Percentiles rank a stretch among this genome's conserved stretches.
phyloP scores from a whole-genome alignment of 2,888 invertebrate species.

The Ectemnius continuus region DNA sequence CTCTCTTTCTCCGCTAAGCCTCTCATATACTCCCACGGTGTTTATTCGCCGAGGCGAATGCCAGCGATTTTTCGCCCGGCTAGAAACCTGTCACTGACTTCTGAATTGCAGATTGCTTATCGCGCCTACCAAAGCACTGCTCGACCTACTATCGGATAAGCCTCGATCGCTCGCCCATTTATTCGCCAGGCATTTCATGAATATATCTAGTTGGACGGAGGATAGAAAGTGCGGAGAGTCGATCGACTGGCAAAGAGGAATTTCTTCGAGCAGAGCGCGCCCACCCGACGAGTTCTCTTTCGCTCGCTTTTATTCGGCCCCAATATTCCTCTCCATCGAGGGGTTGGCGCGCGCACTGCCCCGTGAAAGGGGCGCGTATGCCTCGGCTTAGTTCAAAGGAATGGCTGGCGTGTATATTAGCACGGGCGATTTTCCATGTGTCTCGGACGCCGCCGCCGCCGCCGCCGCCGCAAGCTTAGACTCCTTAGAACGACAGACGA shows the following conservation, averaged over 20 bases:
- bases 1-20: too few relatives aligned
- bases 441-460: too few relatives aligned
- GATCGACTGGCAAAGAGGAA: not conserved
- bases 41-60: conserved; percentile 5
- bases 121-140: conserved; percentile 21
- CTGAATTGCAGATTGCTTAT: conserved; percentile 35
- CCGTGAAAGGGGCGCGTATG: too few relatives aligned
- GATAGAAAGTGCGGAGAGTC: not conserved
- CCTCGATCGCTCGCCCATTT: conserved; percentile 13
- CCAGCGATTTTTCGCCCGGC: conserved; percentile 7
- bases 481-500: conserved; percentile 34
- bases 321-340: too few relatives aligned
- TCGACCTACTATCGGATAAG: conserved; percentile 35
- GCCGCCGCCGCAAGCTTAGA: conserved; percentile 23
- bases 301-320: not conserved
- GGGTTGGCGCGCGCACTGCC: too few relatives aligned
- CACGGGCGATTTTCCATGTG: conserved; percentile 32
- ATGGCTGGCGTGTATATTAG: conserved; percentile 10
- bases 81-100: conserved; percentile 5
- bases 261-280: not conserved
- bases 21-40: conserved; percentile 6
- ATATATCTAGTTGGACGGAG: not conserved
- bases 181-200: not conserved
- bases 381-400: not conserved
- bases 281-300: not conserved